A percentile compares a stretch with the other conserved stretches of the same genome.
Evolutionary conservation across 2,797 vertebrate species (phyloP).

Genomic region (Anguilla obscura): DNA sequence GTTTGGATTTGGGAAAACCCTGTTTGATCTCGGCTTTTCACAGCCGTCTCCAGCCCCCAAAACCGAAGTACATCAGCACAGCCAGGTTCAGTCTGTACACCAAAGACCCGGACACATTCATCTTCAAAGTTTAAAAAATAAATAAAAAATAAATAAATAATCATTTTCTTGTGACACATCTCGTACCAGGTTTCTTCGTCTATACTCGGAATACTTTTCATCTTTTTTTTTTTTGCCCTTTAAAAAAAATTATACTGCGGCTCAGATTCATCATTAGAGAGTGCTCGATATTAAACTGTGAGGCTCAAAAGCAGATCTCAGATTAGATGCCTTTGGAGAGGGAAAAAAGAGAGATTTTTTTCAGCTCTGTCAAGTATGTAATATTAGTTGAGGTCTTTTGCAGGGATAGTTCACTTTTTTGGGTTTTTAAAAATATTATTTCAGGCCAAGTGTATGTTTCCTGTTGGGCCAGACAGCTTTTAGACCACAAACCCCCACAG

Average conservation of each 20-base stretch:
- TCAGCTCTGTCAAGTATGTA: slow-evolving; percentile 36
- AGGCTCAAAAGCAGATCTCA: slow-evolving; percentile 45
- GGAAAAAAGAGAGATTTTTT: slow-evolving; percentile 40
- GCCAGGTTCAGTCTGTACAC: slow-evolving; percentile 40
- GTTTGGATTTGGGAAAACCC: slow-evolving; percentile 29
- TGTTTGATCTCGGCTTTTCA: slow-evolving; percentile 50
- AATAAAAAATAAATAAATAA: background rate
- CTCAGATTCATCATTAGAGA: slow-evolving; percentile 50
- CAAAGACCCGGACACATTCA: slow-evolving; percentile 47
- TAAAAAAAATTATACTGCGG: background rate
- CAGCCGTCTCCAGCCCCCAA: slow-evolving; percentile 43
- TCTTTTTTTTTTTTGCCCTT: slow-evolving; percentile 52
- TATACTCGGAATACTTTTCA: slow-evolving; percentile 54
- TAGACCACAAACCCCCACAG: background rate
- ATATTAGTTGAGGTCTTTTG: slow-evolving; percentile 32
- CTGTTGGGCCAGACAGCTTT: background rate
- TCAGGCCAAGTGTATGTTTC: no score
- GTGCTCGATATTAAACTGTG: slow-evolving; percentile 8
- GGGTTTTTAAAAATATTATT: background rate
- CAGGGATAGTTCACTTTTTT: slow-evolving; percentile 1
- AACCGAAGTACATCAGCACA: slow-evolving; percentile 44
- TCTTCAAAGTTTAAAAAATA: slow-evolving; percentile 36
- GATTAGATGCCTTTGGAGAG: slow-evolving; percentile 49
- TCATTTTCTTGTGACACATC: slow-evolving; percentile 51
- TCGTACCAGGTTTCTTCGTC: slow-evolving; percentile 51